Percentiles rank a stretch among this genome's conserved stretches.
These are phyloP conservation scores for Oryctolagus cuniculus DNA, from an alignment of 2,113 vertebrate species.

Conservation along the genomic window mOryCun1.1 NC_091441.1:67837001-67837500, in stretches of 20 bases:
- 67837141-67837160: too few species aligned
- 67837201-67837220: too few species aligned
- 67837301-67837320: conserved; percentile 96
- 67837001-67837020: too few species aligned
- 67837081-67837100: too few species aligned
- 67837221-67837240: too few species aligned
- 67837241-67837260: not conserved
- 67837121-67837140: too few species aligned
- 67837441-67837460: conserved; percentile 97
- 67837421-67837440: conserved; percentile 99
- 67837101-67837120: too few species aligned
- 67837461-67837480: conserved; percentile 85
- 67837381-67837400: conserved; percentile 90
- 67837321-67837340: conserved; percentile 97
- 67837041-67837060: too few species aligned
- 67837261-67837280: conserved; percentile 88
- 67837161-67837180: too few species aligned
- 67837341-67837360: conserved; percentile 98
- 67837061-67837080: too few species aligned
- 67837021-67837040: too few species aligned
- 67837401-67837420: conserved; percentile 93
- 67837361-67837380: conserved; percentile 96
- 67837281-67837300: conserved; percentile 98
- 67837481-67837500: not conserved
- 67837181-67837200: not conserved